Evolutionary conservation across 2,113 vertebrate species (phyloP), one percentile per base, ranked within the genome.

Genomic region (Siniperca knerii): DNA sequence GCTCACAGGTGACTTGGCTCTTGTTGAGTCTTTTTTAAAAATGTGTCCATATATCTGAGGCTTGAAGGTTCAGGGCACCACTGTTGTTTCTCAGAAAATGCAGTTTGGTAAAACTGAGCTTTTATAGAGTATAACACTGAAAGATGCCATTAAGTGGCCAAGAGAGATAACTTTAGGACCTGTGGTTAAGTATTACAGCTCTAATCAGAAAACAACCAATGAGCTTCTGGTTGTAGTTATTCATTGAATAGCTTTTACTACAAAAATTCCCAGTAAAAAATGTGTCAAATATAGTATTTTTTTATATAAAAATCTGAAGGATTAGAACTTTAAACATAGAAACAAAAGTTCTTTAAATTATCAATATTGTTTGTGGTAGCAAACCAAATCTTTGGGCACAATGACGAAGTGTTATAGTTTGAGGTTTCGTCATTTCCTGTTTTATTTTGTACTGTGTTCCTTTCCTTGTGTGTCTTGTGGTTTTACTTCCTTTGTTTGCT

Each of bases 111-210:
- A 71, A 37, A 62, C 8, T 25, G n/a, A 50, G 62, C 54, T 81
- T 67, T 76, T 46, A 71, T 72, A n/a, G 15, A 37, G 57, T 35
- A 52, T 46, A 80, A 52, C 42, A 80, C 13, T 83, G 33, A 57
- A 82, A 77, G 44, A 67, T 13, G 48, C 55, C 8, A 44, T 67
- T 81, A 44, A 37, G 40, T 66, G 33, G 65, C 20, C 72, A 73
- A 75, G 33, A 74, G 62, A 67, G 64, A 84, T 42, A 23, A 57
- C 40, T 74, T 72, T 13, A 68, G 48, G 23, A 64, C 29, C 29
- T 29, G 29, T 29, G 60, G 71, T 48, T 37, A 13, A 52, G 48
- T 58, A 18, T 60, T 35, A 68, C 0, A 5, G 21, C 46, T 7
- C 29, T n/a, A 44, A 2, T 42, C n/a, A 13, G 21, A 70, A 77